Evolutionary conservation across 2,797 vertebrate species (phyloP).

Genomic region (Craterocephalus amniculus): DNA sequence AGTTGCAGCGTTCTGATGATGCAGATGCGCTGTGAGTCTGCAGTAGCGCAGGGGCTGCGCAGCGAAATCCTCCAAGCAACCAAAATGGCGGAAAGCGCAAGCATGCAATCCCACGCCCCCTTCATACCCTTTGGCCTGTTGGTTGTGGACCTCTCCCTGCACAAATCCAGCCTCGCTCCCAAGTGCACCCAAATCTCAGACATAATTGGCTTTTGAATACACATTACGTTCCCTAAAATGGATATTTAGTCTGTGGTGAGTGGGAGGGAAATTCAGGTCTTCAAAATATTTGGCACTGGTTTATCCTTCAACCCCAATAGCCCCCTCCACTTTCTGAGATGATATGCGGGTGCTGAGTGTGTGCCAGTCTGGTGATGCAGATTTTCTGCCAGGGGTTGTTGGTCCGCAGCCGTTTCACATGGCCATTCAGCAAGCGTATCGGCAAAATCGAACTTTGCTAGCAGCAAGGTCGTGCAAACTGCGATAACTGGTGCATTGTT

Average conservation of each 20-base stretch:
- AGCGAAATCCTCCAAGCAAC: conserved; percentile 85
- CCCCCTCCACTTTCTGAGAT: conserved; percentile 45
- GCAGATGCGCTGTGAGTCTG: conserved; percentile 99
- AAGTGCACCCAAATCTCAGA: conserved; percentile 49
- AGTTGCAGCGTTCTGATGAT: conserved; percentile 96
- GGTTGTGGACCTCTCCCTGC: conserved; percentile 87
- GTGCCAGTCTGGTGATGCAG: conserved; percentile 89
- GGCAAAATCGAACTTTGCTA: conserved; percentile 75
- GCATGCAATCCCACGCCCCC: conserved; percentile 70
- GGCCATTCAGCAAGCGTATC: conserved; percentile 77
- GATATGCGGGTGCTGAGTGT: conserved; percentile 55
- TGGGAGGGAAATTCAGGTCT: not conserved
- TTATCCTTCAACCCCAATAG: not conserved
- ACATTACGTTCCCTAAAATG: not conserved
- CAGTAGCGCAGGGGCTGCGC: conserved; percentile 99
- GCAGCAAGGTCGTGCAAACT: conserved; percentile 75
- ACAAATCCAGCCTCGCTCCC: conserved; percentile 78
- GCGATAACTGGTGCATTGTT: conserved; percentile 56
- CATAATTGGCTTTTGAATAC: conserved; percentile 47
- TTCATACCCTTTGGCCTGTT: conserved; percentile 76
- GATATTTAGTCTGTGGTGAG: not conserved
- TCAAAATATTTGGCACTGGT: conserved; percentile 14
- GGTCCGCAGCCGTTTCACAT: conserved; percentile 88
- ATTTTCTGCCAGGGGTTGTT: conserved; percentile 79
- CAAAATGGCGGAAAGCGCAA: conserved; percentile 77